These are phyloP conservation scores for Synaphobranchus kaupii DNA, from an alignment of 2,797 vertebrate species.

Conservation along the genomic window DNA sequence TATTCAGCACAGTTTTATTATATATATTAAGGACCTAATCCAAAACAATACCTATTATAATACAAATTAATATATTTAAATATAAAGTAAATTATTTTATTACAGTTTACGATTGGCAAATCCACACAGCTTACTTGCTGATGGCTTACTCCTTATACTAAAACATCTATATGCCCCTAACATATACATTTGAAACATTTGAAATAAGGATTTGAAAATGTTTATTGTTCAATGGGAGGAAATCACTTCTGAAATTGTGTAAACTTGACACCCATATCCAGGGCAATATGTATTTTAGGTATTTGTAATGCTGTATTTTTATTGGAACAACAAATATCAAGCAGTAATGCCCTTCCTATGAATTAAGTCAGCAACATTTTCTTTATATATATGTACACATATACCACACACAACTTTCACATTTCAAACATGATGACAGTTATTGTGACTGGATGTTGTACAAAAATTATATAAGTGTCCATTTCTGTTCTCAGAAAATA, in stretches of 20 bases:
- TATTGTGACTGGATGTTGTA: background rate
- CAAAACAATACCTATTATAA: background rate
- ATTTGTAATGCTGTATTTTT: background rate
- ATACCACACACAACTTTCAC: no score
- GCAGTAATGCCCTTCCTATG: no score
- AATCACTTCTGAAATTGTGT: no score
- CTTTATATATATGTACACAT: background rate
- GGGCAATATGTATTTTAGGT: background rate
- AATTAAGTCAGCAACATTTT: background rate
- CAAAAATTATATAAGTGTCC: background rate
- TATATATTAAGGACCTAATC: background rate
- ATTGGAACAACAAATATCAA: no score
- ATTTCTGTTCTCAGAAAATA: no score
- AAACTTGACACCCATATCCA: no score
- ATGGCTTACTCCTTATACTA: background rate
- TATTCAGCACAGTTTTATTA: background rate
- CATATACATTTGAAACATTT: no score
- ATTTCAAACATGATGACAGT: background rate
- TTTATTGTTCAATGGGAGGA: no score
- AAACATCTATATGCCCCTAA: no score
- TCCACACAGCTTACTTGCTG: background rate
- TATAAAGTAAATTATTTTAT: no score
- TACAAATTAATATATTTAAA: no score
- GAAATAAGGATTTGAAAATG: no score
- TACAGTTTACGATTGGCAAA: background rate